Evolutionary conservation across 2,888 invertebrate species (phyloP), one percentile per base, ranked within the genome.

Genomic region (Phengaris arion): DNA sequence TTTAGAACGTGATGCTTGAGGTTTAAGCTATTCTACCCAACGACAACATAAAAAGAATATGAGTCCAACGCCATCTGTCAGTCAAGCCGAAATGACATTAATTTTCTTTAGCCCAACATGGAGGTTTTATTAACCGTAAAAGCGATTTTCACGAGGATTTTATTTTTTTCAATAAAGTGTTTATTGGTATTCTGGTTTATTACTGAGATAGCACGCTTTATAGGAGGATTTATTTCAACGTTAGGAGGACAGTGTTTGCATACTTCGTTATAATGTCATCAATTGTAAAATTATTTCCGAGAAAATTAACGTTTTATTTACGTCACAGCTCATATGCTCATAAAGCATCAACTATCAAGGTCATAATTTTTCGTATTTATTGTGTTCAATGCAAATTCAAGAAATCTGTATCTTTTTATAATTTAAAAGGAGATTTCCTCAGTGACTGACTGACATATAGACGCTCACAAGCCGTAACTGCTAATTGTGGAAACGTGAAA

Each of bases 131-230:
- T 78, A 78, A 78, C 82, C 83, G 79, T 82, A 84, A 85, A 86
- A 85, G 80, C 77, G 78, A 79, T 83, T 83, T 85, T 87, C 82
- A 85, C 83, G 83, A 83, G 79, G 74, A 79, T 79, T 83, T 88
- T 86, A 87, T 84, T 87, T 89, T 87, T 87, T 86, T 86, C 86
- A 86, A 88, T 88, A 90, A 89, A 89, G 81, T 82, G 85, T 89
- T 89, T 89, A 89, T 87, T 86, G 85, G 85, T 81, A 82, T 83
- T 83, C 77, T 82, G 81, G 78, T 86, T 89, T 89, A 89, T 84
- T 78, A 82, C 84, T 74, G 77, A 81, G 83, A 86, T 83, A 83
- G 83, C 84, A 81, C 81, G 81, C 82, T 84, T 84, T 84, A 82
- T 80, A 79, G 76, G 76, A n/a, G n/a, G n/a, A n/a, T n/a, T n/a